phyloP scores from a whole-genome alignment of 2,113 vertebrate species.

The Camelus bactrianus region DNA sequence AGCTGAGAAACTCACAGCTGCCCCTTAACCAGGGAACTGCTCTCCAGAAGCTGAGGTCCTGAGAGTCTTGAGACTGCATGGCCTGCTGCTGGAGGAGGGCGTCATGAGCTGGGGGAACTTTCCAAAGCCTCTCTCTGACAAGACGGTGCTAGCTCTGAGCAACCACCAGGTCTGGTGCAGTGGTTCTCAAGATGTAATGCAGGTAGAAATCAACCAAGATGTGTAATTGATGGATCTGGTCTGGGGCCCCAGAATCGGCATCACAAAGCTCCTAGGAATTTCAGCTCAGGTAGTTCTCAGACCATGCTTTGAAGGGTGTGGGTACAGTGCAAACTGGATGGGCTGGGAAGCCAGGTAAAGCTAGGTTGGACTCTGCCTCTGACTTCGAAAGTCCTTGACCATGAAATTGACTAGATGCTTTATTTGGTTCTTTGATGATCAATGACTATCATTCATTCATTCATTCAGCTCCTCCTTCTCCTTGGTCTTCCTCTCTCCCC shows the following conservation, averaged over 20 bases:
- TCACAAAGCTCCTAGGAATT: not conserved
- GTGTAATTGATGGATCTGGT: not conserved
- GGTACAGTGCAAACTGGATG: rapidly evolving
- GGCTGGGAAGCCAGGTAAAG: not conserved
- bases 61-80: too few relatives aligned
- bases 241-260: not conserved
- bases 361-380: not conserved
- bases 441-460: not conserved
- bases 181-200: not conserved
- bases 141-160: not conserved
- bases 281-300: not conserved
- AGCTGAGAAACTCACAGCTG: not conserved
- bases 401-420: constrained; percentile 53
- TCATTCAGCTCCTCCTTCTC: too few relatives aligned
- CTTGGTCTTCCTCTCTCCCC: not conserved
- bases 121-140: not conserved
- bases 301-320: rapidly evolving
- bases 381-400: constrained; percentile 57
- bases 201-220: not conserved
- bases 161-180: rapidly evolving
- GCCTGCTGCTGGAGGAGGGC: rapidly evolving
- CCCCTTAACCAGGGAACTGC: too few relatives aligned
- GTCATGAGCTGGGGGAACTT: not conserved
- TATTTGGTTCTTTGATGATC: constrained; percentile 65
- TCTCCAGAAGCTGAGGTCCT: not conserved